Evolutionary conservation across 1,140 invertebrate species (phyloP), one percentile per base, ranked within the genome.

Genomic region (Rhyacophila brunnea): DNA sequence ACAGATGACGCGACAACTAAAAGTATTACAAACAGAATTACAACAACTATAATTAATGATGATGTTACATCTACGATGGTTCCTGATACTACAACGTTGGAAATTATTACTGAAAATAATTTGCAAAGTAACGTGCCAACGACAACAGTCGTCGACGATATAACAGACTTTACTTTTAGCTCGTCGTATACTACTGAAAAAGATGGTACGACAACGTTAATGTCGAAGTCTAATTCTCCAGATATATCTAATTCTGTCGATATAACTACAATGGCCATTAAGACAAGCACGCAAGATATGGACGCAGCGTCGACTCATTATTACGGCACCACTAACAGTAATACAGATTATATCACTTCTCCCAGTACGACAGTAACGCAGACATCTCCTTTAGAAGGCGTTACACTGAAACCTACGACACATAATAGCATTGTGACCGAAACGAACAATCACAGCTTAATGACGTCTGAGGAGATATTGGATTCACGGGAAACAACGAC

Each of bases 271-370:
- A n/a, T 38, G 6, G 38, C 52, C 42, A 45, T 11, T 5, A 64
- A 58, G 43, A 60, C 36, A 10, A 43, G 17, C 10, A 23, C 44
- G 14, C 40, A 62, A 54, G 62, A 64, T 44, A 60, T 60, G 13
- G 54, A 58, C 44, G 43, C 58, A 7, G 53, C 48, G 2, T 64
- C 62, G 2, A 64, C 62, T 18, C 34, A 43, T 10, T 64, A 64
- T 38, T 64, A 60, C 13, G 52, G 54, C 42, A 14, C 54, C 1
- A 52, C 42, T 10, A 60, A 14, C 13, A 20, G 23, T 48, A 60
- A 58, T 32, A 18, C n/a, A 7, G 48, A 42, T 19, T 40, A 53
- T 23, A 54, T 52, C 3, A 55, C 51, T 10, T 34, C 46, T 7
- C 15, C 38, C 19, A 36, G 57, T 3, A 60, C 57, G 11, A 34